These are phyloP conservation scores for Alviniconcha strummeri DNA, from an alignment of 2,888 invertebrate species.

Conservation along the genomic window DNA sequence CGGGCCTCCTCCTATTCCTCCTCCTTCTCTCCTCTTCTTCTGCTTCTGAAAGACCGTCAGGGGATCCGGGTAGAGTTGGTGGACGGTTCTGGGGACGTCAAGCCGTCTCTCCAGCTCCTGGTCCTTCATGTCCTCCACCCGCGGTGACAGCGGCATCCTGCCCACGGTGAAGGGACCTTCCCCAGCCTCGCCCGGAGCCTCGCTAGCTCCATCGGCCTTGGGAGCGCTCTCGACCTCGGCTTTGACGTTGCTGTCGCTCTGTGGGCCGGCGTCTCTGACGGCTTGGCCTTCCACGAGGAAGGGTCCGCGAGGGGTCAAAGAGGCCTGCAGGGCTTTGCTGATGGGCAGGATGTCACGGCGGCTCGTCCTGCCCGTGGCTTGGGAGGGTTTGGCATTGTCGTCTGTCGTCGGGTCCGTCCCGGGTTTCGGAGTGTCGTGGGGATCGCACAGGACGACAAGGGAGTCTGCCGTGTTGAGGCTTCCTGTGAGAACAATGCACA, in stretches of 20 bases:
- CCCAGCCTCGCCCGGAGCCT: not conserved
- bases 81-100: not conserved
- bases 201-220: too few species aligned
- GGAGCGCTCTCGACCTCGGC: not conserved
- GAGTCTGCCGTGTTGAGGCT: too few species aligned
- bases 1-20: too few species aligned
- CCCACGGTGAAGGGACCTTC: not conserved
- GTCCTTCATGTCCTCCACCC: not conserved
- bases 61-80: not conserved
- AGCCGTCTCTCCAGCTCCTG: not conserved
- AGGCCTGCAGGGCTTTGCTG: conserved; percentile 21
- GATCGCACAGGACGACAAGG: too few species aligned
- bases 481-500: too few species aligned
- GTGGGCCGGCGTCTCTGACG: not conserved
- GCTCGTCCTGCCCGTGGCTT: not conserved
- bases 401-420: not conserved
- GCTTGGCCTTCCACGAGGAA: conserved; percentile 19
- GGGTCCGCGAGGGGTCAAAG: conserved; percentile 6
- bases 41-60: not conserved
- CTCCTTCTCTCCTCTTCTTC: not conserved
- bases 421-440: too few species aligned
- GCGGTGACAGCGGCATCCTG: not conserved
- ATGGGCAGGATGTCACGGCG: conserved; percentile 7
- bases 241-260: not conserved
- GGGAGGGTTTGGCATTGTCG: not conserved